Conservation (phyloP, 2,797 vertebrate species). For the Lepidocolaptes lacrymiger region DNA sequence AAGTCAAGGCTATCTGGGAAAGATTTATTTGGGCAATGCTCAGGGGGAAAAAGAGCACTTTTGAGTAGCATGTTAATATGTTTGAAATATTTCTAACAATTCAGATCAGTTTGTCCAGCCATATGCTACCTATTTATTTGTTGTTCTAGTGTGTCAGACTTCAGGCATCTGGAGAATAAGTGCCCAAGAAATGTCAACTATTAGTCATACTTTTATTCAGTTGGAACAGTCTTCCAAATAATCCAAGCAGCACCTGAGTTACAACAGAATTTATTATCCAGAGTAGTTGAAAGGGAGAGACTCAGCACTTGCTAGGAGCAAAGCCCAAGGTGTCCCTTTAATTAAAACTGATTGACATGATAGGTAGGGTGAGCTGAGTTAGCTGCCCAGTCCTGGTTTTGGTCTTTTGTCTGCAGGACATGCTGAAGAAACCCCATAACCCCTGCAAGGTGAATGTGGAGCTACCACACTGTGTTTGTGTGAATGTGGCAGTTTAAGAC, state of each 20-base stretch:
- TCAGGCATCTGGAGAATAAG: background rate
- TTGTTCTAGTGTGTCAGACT: background rate
- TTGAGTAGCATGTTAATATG: background rate
- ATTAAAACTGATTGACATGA: background rate
- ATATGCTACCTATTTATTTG: conserved; percentile 12
- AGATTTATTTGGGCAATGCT: background rate
- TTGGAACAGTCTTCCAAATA: background rate
- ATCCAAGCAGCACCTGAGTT: background rate
- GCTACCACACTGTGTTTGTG: fast-evolving
- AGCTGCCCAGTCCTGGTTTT: background rate
- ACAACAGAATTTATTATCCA: background rate
- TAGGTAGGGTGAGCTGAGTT: background rate
- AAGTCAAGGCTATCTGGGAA: background rate
- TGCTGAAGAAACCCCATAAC: background rate
- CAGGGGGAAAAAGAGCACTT: background rate
- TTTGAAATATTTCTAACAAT: conserved; percentile 27
- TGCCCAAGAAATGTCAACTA: background rate
- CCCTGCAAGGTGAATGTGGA: background rate
- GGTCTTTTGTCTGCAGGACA: background rate
- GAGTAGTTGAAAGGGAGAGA: background rate
- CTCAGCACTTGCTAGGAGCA: background rate
- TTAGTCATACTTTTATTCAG: background rate
- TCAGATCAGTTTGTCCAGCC: background rate
- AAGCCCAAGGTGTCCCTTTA: background rate
- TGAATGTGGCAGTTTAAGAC: background rate